phyloP scores from a whole-genome alignment of 2,888 invertebrate genomes.

The Sinohyriopsis cumingii region DNA sequence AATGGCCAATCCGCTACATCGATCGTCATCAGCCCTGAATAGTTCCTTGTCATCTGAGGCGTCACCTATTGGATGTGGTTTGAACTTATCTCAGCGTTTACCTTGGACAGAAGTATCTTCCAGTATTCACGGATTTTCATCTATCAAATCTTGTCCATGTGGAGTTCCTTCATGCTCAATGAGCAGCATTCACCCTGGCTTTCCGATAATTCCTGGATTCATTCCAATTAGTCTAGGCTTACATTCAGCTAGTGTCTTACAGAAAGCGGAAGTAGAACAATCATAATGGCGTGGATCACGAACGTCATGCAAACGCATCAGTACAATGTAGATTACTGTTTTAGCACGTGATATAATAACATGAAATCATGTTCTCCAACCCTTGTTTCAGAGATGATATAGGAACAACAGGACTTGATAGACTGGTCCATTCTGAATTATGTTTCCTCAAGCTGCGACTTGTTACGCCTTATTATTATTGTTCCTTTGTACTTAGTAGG shows the following conservation, averaged over 20 bases:
- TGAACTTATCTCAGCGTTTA: constrained; percentile 31
- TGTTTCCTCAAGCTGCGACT: no score
- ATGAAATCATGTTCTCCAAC: no score
- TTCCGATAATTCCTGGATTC: no score
- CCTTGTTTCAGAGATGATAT: no score
- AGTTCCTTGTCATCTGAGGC: constrained; percentile 21
- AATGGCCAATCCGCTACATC: constrained; percentile 10
- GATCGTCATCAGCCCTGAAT: constrained; percentile 21
- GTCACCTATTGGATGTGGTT: constrained; percentile 16
- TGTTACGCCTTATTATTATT: no score
- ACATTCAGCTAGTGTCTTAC: constrained; percentile 3
- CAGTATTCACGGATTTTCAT: constrained; percentile 20
- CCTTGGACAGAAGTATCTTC: constrained; percentile 17
- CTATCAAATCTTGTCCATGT: constrained; percentile 36
- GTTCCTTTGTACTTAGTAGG: no score
- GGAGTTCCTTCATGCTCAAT: constrained; percentile 33
- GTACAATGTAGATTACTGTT: no score
- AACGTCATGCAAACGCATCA: no score
- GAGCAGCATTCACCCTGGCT: constrained; percentile 17
- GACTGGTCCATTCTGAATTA: no score
- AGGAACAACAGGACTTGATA: no score
- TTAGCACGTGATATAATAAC: no score
- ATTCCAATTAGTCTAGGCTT: no score
- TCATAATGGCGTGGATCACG: constrained; percentile 5
- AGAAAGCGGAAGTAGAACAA: constrained; percentile 19